A percentile compares a stretch with the other conserved stretches of the same genome.
Conservation (phyloP, 2,113 vertebrate species). For the Bucco capensis region DNA sequence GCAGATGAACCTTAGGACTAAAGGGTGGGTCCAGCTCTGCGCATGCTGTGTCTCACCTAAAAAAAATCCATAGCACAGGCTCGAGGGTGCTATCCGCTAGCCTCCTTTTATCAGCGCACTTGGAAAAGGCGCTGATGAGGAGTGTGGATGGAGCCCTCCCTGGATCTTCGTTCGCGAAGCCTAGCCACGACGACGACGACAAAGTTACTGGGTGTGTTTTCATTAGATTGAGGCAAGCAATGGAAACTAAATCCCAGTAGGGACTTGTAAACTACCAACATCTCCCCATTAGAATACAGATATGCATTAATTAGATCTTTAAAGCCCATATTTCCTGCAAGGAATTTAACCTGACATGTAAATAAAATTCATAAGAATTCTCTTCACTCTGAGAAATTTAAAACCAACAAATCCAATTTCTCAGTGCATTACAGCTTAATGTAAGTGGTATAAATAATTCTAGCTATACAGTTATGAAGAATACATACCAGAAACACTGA, state of each 20-base stretch:
- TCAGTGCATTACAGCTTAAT: background rate
- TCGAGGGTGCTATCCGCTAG: no score
- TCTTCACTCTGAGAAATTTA: background rate
- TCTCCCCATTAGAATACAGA: background rate
- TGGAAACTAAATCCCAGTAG: background rate
- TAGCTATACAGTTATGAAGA: background rate
- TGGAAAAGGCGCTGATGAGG: no score
- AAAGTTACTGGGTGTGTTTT: background rate
- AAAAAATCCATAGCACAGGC: no score
- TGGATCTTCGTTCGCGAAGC: no score
- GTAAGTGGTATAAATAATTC: background rate
- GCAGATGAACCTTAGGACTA: no score
- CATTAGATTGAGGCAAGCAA: background rate
- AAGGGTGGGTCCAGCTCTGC: no score
- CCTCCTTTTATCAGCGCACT: no score
- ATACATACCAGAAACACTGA: background rate
- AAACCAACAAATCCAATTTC: background rate
- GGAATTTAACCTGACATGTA: background rate
- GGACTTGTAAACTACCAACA: background rate
- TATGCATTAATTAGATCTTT: background rate
- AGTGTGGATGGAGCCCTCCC: no score
- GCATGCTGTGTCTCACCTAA: no score
- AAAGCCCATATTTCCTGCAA: background rate
- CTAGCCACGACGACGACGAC: no score
- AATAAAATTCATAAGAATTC: background rate